phyloP scores from a whole-genome alignment of 1,140 invertebrate species.

The Heliconius hermathena region DNA sequence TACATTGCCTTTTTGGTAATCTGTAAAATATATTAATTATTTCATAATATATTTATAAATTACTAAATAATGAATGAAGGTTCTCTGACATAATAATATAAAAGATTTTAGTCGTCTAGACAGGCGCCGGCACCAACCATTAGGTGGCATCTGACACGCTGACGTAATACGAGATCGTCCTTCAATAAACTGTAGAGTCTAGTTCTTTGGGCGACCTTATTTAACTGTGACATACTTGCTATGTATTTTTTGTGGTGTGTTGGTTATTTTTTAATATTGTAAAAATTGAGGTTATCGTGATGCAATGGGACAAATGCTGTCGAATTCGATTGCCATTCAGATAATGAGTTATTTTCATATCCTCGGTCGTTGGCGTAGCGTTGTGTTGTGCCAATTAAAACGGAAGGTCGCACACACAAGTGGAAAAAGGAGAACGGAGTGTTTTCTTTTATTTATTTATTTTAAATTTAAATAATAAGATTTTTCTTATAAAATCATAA shows the following conservation, averaged over 20 bases:
- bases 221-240: slow-evolving; percentile 7
- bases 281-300: too few species aligned
- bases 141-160: slow-evolving; percentile 31
- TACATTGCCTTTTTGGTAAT: not conserved
- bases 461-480: too few species aligned
- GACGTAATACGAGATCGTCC: slow-evolving; percentile 34
- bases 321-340: too few species aligned
- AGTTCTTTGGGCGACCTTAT: slow-evolving; percentile 23
- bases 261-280: not conserved
- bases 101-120: slow-evolving; percentile 44
- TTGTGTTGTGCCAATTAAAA: too few species aligned
- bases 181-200: slow-evolving; percentile 36
- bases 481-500: too few species aligned
- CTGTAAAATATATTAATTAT: not conserved
- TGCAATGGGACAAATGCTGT: too few species aligned
- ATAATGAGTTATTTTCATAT: too few species aligned
- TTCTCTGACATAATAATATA: slow-evolving; percentile 33
- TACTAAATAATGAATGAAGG: slow-evolving; percentile 21
- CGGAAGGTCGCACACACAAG: too few species aligned
- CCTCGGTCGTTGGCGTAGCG: too few species aligned
- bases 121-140: slow-evolving; percentile 41
- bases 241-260: not conserved
- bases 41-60: not conserved
- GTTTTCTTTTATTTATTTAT: too few species aligned
- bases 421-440: too few species aligned